Percentiles rank a stretch among this genome's conserved stretches.
Conservation (phyloP, 2,888 invertebrate genomes). For the Stegana nigrithorax region DNA sequence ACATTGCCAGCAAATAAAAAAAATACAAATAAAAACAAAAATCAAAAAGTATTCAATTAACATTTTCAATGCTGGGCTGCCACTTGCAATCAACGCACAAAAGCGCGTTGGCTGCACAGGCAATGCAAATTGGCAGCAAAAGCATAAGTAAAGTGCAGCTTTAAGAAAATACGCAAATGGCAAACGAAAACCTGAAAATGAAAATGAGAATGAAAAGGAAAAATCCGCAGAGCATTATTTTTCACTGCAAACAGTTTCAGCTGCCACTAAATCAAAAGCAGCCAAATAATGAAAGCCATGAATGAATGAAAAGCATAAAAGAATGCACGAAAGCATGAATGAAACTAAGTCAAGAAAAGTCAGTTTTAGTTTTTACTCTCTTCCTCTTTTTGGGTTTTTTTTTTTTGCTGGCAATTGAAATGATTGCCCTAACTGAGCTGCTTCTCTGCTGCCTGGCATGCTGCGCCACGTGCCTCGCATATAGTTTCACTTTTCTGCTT, state of each 20-base stretch:
- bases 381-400: too few species aligned
- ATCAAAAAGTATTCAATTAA: slow-evolving; percentile 1
- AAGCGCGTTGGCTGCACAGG: too few species aligned
- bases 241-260: not conserved
- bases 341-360: slow-evolving; percentile 14
- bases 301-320: slow-evolving; percentile 1
- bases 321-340: slow-evolving; percentile 3
- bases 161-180: not conserved
- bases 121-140: not conserved
- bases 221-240: not conserved
- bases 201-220: not conserved
- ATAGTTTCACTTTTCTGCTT: too few species aligned
- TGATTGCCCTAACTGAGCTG: not conserved
- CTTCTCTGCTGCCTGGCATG: not conserved
- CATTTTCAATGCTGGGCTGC: not conserved
- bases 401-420: not conserved
- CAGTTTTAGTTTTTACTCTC: not conserved
- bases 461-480: not conserved
- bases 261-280: slow-evolving; percentile 8
- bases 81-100: slow-evolving; percentile 1
- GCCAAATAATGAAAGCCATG: not conserved
- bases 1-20: too few species aligned
- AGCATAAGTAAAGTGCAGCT: not conserved
- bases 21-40: not conserved
- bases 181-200: not conserved